Evolutionary conservation across 2,113 vertebrate species (phyloP), one percentile per base, ranked within the genome.

Genomic region (Poeciliopsis occidentalis): DNA sequence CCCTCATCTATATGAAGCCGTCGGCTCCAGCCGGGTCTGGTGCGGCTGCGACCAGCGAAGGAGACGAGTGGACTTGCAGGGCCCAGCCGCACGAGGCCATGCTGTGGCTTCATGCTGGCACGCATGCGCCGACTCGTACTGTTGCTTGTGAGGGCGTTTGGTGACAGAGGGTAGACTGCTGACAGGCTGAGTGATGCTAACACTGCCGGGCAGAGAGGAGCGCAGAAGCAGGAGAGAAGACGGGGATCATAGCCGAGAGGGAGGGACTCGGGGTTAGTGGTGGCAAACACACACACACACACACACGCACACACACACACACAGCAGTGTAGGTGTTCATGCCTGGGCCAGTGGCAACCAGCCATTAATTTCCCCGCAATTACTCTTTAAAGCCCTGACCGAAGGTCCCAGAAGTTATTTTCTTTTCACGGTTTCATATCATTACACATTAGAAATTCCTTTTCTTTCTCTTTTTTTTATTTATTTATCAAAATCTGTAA

Each of bases 321-420:
- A 76, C 85, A 89, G 44, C 69, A 65, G 67, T 75, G 85, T 79
- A 76, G 78, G 34, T 71, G 39, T 29, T 26, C 29, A 37, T 75
- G 74, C 81, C 86, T 71, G 75, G 89, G 87, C 89, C 80, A 86
- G 70, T 89, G 73, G 86, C 79, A 86, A 87, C 79, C 82, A 83
- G 80, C 71, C 82, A 91, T 92, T 94, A 88, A 90, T 91, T 88
- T 87, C 78, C 70, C 83, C 79, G 87, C 88, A 91, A 92, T 93
- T 90, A 86, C 85, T 91, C 87, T 90, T 64, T 86, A 88, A 91
- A 92, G 89, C 90, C 80, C 84, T 77, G 87, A 82, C 90, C 90
- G 67, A 69, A 87, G 86, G 86, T 83, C 72, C 80, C 47, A 73
- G 67, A 73, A 81, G 76, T 79, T 86, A 70, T 79, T 82, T 89